Percentiles rank a stretch among this genome's conserved stretches.
These are phyloP conservation scores for Amphiprion clarkii DNA, from an alignment of 2,797 vertebrate genomes.

Conservation along the genomic window DNA sequence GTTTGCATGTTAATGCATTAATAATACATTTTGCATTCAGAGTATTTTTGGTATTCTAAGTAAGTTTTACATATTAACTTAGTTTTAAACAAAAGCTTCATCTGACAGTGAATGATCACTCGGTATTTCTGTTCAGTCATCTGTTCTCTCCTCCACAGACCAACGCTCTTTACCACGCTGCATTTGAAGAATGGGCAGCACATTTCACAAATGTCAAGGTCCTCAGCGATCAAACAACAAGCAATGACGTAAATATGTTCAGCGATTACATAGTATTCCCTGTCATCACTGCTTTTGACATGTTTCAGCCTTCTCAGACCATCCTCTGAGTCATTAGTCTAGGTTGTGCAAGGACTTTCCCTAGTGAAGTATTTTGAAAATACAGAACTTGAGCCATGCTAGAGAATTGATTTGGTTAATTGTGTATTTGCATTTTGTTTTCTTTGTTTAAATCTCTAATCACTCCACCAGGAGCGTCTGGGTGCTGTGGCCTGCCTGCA, in stretches of 20 bases:
- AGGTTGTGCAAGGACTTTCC: not conserved
- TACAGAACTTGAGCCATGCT: not conserved
- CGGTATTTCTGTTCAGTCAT: not conserved
- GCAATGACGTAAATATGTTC: constrained; percentile 80
- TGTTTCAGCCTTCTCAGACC: not conserved
- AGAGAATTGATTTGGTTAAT: not conserved
- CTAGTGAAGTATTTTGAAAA: not conserved
- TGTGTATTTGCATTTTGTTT: not conserved
- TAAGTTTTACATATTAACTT: no score
- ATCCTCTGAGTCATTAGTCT: no score
- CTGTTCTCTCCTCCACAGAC: constrained; percentile 75
- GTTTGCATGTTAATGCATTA: not conserved
- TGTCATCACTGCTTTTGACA: not conserved
- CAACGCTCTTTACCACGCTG: constrained; percentile 79
- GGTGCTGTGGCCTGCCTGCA: constrained; percentile 88
- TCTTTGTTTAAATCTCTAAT: not conserved
- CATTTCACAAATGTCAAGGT: constrained; percentile 80
- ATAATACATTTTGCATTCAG: not conserved
- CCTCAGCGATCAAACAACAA: constrained; percentile 83
- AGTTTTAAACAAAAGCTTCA: no score
- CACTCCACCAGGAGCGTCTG: constrained; percentile 79
- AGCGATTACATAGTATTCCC: not conserved
- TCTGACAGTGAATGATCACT: not conserved
- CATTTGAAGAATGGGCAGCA: constrained; percentile 85
- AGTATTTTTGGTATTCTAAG: no score